A percentile compares a stretch with the other conserved stretches of the same genome.
These are phyloP conservation scores for Apoderus coryli DNA, from an alignment of 2,888 invertebrate genomes.

Conservation along the genomic window DNA sequence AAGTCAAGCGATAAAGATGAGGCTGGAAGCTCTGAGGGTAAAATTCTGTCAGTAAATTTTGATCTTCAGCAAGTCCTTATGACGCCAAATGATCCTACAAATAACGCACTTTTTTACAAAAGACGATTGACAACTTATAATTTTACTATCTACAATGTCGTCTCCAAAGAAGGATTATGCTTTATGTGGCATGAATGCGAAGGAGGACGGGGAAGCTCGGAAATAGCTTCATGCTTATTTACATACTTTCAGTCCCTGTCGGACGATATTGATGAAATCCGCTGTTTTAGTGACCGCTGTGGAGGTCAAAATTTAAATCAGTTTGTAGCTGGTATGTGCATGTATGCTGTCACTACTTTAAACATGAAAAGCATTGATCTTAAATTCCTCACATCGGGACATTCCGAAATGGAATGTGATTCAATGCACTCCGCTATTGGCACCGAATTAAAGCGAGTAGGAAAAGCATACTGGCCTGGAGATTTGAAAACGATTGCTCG, in stretches of 20 bases:
- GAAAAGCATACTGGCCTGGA: slow-evolving; percentile 11
- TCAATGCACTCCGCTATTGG: slow-evolving; percentile 18
- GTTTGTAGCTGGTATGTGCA: slow-evolving; percentile 18
- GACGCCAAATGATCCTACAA: slow-evolving; percentile 13
- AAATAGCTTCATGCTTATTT: slow-evolving; percentile 15
- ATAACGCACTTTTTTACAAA: slow-evolving; percentile 17
- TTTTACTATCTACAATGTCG: slow-evolving; percentile 16
- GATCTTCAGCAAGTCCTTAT: slow-evolving; percentile 17
- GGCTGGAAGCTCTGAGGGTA: slow-evolving; percentile 6
- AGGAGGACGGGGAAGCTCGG: slow-evolving; percentile 18
- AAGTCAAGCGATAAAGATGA: slow-evolving; percentile 9
- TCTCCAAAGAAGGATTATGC: slow-evolving; percentile 15
- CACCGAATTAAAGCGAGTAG: slow-evolving; percentile 15
- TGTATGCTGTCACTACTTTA: slow-evolving; percentile 15
- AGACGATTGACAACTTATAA: slow-evolving; percentile 11
- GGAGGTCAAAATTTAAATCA: slow-evolving; percentile 22
- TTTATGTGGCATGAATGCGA: slow-evolving; percentile 19
- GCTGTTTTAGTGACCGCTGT: slow-evolving; percentile 20
- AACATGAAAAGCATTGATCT: slow-evolving; percentile 17
- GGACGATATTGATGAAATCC: slow-evolving; percentile 12
- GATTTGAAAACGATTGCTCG: slow-evolving; percentile 11
- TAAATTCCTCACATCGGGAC: slow-evolving; percentile 16
- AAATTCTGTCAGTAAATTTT: slow-evolving; percentile 15
- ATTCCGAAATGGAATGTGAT: slow-evolving; percentile 15
- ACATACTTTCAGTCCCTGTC: slow-evolving; percentile 18